These are phyloP conservation scores for Troglohyphantes excavatus DNA, from an alignment of 2,888 invertebrate species.

Conservation along the genomic window DNA sequence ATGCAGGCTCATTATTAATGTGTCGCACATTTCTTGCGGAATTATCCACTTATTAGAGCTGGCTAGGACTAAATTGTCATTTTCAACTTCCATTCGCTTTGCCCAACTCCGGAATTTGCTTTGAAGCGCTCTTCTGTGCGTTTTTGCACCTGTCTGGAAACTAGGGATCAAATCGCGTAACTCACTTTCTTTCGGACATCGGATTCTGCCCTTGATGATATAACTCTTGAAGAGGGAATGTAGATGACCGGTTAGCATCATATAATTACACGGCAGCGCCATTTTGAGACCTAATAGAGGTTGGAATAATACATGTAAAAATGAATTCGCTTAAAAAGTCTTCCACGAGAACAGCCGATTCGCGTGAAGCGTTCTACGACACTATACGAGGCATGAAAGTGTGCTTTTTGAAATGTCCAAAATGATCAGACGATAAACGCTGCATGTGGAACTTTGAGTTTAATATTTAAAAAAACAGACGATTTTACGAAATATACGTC, in stretches of 20 bases:
- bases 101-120: slow-evolving; percentile 78
- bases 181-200: slow-evolving; percentile 58
- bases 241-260: slow-evolving; percentile 60
- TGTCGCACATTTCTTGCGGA: slow-evolving; percentile 56
- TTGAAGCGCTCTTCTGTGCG: slow-evolving; percentile 67
- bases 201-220: slow-evolving; percentile 38
- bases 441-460: too few species aligned
- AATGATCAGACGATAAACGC: too few species aligned
- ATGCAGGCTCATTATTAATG: slow-evolving; percentile 61
- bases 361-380: not conserved
- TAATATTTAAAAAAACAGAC: too few species aligned
- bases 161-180: slow-evolving; percentile 53
- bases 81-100: slow-evolving; percentile 57
- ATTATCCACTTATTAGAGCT: slow-evolving; percentile 63
- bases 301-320: not conserved
- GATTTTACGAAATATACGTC: too few species aligned
- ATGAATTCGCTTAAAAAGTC: not conserved
- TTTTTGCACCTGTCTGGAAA: slow-evolving; percentile 75
- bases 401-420: too few species aligned
- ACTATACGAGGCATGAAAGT: too few species aligned
- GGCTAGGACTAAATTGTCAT: slow-evolving; percentile 38
- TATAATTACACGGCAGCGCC: slow-evolving; percentile 16
- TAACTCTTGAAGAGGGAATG: slow-evolving; percentile 56
- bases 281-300: not conserved
- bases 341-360: not conserved